phyloP scores from a whole-genome alignment of 2,113 vertebrate species.

The Pleuronectes platessa region DNA sequence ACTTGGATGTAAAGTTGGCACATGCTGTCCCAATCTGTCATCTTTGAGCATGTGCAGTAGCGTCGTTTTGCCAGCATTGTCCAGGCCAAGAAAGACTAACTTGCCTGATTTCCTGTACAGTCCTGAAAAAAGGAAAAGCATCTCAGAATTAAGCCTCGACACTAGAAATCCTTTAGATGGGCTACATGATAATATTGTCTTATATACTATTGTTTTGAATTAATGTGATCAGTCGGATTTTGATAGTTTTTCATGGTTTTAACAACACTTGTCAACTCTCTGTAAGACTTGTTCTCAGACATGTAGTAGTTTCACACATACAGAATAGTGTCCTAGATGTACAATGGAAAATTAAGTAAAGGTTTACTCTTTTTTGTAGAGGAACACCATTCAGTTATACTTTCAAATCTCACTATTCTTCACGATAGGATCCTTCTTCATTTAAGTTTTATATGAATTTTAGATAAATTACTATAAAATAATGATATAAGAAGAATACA shows the following conservation, averaged over 20 bases:
- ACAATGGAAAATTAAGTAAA: no score
- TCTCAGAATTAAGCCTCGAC: slow-evolving; percentile 8
- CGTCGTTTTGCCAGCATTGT: slow-evolving; percentile 99
- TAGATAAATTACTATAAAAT: no score
- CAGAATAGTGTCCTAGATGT: no score
- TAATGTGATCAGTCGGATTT: background rate
- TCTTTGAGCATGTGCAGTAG: slow-evolving; percentile 99
- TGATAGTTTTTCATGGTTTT: background rate
- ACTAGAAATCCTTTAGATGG: background rate
- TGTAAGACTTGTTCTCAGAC: background rate
- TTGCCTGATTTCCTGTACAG: slow-evolving; percentile 99
- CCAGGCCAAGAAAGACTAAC: slow-evolving; percentile 98
- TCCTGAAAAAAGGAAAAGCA: slow-evolving; percentile 79
- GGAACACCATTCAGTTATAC: no score
- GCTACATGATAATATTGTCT: background rate
- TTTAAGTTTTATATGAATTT: no score
- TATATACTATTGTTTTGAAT: background rate
- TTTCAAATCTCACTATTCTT: no score
- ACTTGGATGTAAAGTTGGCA: slow-evolving; percentile 98
- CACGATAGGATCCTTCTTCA: no score
- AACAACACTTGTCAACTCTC: background rate
- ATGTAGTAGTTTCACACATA: no score
- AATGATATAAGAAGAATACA: no score
- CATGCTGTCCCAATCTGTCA: slow-evolving; percentile 96
- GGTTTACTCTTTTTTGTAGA: no score